Evolutionary conservation across 2,888 invertebrate species (phyloP), one percentile per base, ranked within the genome.

Genomic region (Phyto melanocephala): DNA sequence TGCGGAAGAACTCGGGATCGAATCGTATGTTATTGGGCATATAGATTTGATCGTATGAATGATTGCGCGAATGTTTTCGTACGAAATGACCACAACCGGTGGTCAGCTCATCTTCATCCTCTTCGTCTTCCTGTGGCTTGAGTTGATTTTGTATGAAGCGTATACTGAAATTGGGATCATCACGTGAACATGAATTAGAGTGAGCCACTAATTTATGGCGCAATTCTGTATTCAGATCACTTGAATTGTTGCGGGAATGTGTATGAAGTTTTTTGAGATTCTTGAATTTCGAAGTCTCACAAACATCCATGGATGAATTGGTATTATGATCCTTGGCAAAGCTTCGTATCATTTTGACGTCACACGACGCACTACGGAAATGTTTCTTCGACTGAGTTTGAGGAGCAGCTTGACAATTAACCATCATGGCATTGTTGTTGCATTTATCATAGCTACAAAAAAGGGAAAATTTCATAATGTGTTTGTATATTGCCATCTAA

Each of bases 181-280:
- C 90, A 80, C 87, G 90, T 81, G 90, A 90, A 84, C 90, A 90
- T 11, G 87, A 88, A 80, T 89, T 87, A 70, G 90, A 87, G 56
- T 90, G 89, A 22, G 89, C 88, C 2, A 88, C 88, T 6, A 88
- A 68, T 77, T 88, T 89, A 62, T 88, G 87, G 8, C 89, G 88
- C 56, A 88, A 87, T 78, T 89, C 89, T 42, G 85, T 79, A 84
- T 90, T 90, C 20, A 92, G 86, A 86, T 92, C 92, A 75, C 90
- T 88, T 15, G 92, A 92, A 86, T 91, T 91, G 68, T 92, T 92
- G 85, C 92, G 88, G 70, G 90, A 91, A 88, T 91, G 92, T 78
- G 91, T 88, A 83, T 90, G 89, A 71, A 90, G 86, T 78, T 89
- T 90, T 85, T 90, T 91, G 11, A 90, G 84, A 86, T 90, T 90